A percentile compares a stretch with the other conserved stretches of the same genome.
Conservation (phyloP, 2,797 vertebrate species). For the Gymnocypris eckloni region DNA sequence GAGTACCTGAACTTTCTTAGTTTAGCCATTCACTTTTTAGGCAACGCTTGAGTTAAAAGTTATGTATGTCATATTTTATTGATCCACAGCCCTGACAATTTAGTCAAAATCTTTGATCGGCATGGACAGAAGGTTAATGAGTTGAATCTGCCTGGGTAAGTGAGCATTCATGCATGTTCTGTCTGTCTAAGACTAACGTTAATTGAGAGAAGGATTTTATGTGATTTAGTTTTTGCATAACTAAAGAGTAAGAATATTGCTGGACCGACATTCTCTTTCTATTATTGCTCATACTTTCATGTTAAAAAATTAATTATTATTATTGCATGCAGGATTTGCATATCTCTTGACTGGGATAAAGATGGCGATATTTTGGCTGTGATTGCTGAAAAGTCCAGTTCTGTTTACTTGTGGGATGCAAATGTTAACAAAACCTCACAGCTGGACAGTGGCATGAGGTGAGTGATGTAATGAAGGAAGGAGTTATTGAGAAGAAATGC, state of each 20-base stretch:
- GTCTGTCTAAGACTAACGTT: neutral
- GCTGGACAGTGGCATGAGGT: conserved; percentile 95
- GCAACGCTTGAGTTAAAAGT: neutral
- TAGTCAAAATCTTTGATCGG: conserved; percentile 95
- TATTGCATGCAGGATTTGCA: conserved; percentile 73
- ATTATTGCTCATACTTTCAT: neutral
- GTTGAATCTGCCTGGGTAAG: conserved; percentile 89
- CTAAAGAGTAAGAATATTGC: neutral
- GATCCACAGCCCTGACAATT: conserved; percentile 82
- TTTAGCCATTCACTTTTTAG: neutral
- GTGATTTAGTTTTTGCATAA: neutral
- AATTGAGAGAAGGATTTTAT: neutral
- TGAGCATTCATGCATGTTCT: conserved; percentile 40
- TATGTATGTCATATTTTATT: neutral
- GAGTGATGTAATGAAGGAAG: conserved; percentile 32
- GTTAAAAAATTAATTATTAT: neutral
- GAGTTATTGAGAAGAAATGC: neutral
- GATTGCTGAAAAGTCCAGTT: conserved; percentile 91
- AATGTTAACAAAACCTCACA: conserved; percentile 92
- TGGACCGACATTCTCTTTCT: neutral
- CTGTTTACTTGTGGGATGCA: conserved; percentile 92
- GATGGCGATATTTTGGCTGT: conserved; percentile 93
- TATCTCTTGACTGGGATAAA: conserved; percentile 97
- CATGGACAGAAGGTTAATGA: conserved; percentile 95
- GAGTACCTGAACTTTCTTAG: conserved; percentile 64